These are phyloP conservation scores for Volucella bombylans DNA, from an alignment of 2,888 invertebrate genomes.

Conservation along the genomic window DNA sequence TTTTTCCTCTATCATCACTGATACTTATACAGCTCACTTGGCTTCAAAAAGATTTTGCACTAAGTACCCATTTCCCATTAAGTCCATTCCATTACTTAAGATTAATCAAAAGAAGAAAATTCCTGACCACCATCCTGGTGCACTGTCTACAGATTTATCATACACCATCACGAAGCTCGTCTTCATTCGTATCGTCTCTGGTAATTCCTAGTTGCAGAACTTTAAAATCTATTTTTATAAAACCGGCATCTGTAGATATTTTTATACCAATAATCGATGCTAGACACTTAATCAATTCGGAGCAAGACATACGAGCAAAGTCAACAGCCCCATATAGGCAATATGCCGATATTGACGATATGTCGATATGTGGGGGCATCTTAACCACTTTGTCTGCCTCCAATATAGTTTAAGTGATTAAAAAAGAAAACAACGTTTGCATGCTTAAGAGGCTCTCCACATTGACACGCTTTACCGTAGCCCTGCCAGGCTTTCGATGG, in stretches of 20 bases:
- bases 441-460: conserved; percentile 2
- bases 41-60: no score
- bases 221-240: conserved; percentile 41
- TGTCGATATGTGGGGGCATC: not conserved
- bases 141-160: no score
- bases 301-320: conserved; percentile 13
- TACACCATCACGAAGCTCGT: no score
- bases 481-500: no score
- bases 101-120: no score
- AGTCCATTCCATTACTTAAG: no score
- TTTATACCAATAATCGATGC: conserved; percentile 19
- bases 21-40: no score
- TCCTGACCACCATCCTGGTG: no score
- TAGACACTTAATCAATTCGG: conserved; percentile 38
- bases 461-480: conserved; percentile 27
- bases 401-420: conserved; percentile 32
- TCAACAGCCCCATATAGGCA: conserved; percentile 24
- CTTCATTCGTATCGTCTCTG: no score
- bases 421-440: conserved; percentile 11
- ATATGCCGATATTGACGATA: no score
- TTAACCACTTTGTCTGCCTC: not conserved
- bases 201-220: not conserved
- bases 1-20: no score
- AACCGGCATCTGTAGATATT: conserved; percentile 23
- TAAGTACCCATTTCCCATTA: no score